phyloP scores from a whole-genome alignment of 2,113 vertebrate species.

The Poeciliopsis turrubarensis region DNA sequence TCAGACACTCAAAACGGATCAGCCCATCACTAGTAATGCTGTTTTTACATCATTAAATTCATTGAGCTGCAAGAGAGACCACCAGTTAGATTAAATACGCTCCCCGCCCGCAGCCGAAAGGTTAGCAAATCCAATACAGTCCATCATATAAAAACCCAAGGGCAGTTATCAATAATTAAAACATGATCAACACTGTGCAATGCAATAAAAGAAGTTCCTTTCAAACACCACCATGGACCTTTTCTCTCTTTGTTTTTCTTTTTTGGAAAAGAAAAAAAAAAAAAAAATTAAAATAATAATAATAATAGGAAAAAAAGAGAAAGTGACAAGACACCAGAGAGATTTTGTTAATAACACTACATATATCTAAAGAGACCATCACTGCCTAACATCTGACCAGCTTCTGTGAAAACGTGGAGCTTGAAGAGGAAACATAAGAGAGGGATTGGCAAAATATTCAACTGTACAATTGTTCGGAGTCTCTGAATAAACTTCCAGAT shows the following conservation, averaged over 20 bases:
- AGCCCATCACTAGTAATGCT: slow-evolving; percentile 79
- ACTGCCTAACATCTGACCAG: slow-evolving; percentile 81
- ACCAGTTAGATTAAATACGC: slow-evolving; percentile 67
- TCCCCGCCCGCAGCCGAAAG: slow-evolving; percentile 60
- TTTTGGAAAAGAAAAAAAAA: slow-evolving; percentile 39
- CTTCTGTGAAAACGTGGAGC: slow-evolving; percentile 58
- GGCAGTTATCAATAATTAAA: slow-evolving; percentile 72
- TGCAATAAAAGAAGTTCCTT: slow-evolving; percentile 73
- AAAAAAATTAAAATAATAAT: neutral
- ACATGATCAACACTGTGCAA: slow-evolving; percentile 81
- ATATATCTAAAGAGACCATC: slow-evolving; percentile 87
- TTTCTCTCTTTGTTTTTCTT: slow-evolving; percentile 13
- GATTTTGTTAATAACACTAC: slow-evolving; percentile 81
- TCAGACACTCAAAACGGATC: slow-evolving; percentile 79
- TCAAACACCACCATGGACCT: slow-evolving; percentile 70
- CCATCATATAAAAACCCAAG: slow-evolving; percentile 75
- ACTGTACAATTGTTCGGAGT: slow-evolving; percentile 92
- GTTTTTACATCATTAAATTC: slow-evolving; percentile 74
- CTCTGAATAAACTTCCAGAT: slow-evolving; percentile 84
- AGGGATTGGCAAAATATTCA: slow-evolving; percentile 75
- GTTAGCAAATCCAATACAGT: slow-evolving; percentile 72
- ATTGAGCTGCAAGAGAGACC: slow-evolving; percentile 67
- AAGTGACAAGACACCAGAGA: slow-evolving; percentile 80
- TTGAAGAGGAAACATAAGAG: slow-evolving; percentile 60
- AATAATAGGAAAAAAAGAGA: neutral